phyloP scores from a whole-genome alignment of 1,140 invertebrate species.

The Megalopta genalis region DNA sequence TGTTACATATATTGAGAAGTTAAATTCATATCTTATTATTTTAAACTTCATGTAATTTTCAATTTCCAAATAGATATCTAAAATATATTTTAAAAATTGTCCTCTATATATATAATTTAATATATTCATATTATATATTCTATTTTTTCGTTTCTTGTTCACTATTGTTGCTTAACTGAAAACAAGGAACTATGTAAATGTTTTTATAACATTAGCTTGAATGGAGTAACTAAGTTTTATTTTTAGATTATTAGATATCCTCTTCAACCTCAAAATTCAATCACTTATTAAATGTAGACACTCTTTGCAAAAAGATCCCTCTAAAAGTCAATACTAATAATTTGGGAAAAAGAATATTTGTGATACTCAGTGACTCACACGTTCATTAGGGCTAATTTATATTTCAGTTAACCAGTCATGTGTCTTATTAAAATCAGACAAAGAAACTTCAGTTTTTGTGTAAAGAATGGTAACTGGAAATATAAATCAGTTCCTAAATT shows the following conservation, averaged over 20 bases:
- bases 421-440: neutral
- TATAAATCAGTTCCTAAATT: constrained; percentile 37
- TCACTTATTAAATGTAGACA: constrained; percentile 33
- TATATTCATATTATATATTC: neutral
- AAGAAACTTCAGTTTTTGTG: neutral
- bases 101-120: neutral
- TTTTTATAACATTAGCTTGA: constrained; percentile 22
- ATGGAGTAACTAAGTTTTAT: constrained; percentile 54
- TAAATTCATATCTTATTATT: neutral
- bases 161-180: neutral
- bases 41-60: neutral
- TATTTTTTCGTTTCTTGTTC: neutral
- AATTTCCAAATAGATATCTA: neutral
- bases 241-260: neutral
- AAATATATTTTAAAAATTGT: neutral
- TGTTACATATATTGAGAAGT: too few relatives aligned
- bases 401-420: constrained; percentile 44
- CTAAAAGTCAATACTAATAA: constrained; percentile 58
- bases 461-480: constrained; percentile 42
- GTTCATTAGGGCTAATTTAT: constrained; percentile 44
- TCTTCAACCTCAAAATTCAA: constrained; percentile 22
- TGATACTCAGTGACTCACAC: constrained; percentile 55
- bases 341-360: constrained; percentile 32
- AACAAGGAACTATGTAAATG: neutral
- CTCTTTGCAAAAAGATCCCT: constrained; percentile 43